Conservation (phyloP, 1,140 invertebrate genomes). For the Pogonus chalceus region DNA sequence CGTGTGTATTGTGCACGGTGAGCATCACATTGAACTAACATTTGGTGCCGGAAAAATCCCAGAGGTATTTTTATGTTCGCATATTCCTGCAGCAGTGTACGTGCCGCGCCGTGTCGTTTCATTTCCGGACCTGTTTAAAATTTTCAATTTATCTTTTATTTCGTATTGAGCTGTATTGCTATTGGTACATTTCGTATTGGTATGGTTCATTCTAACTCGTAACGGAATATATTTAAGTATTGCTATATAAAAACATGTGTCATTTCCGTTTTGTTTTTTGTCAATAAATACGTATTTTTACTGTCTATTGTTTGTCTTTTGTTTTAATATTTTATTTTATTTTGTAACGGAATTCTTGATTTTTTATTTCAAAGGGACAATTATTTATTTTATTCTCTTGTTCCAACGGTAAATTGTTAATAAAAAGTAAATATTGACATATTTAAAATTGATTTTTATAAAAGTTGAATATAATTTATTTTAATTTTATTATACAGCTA, state of each 20-base stretch:
- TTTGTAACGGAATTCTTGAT: not conserved
- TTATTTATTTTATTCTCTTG: too few species aligned
- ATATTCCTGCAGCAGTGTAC: not conserved
- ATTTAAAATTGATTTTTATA: too few species aligned
- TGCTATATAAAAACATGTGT: not conserved
- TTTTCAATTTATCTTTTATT: not conserved
- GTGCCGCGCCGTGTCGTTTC: not conserved
- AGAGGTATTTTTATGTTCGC: not conserved
- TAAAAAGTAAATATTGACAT: too few species aligned
- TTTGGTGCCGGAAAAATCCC: not conserved
- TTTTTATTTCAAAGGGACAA: too few species aligned
- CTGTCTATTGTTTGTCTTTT: not conserved
- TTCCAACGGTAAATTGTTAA: too few species aligned
- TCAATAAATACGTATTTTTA: not conserved
- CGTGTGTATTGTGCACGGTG: too few species aligned
- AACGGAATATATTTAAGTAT: not conserved
- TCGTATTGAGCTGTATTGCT: not conserved
- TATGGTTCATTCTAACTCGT: too few species aligned
- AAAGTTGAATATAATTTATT: too few species aligned
- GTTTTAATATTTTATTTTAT: not conserved
- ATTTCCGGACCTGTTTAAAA: not conserved
- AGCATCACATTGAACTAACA: not conserved
- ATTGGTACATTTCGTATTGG: not conserved
- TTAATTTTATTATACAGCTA: too few species aligned
- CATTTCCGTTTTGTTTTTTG: not conserved